phyloP scores from a whole-genome alignment of 2,797 vertebrate genomes.

The Hypotaenidia okinawae region DNA sequence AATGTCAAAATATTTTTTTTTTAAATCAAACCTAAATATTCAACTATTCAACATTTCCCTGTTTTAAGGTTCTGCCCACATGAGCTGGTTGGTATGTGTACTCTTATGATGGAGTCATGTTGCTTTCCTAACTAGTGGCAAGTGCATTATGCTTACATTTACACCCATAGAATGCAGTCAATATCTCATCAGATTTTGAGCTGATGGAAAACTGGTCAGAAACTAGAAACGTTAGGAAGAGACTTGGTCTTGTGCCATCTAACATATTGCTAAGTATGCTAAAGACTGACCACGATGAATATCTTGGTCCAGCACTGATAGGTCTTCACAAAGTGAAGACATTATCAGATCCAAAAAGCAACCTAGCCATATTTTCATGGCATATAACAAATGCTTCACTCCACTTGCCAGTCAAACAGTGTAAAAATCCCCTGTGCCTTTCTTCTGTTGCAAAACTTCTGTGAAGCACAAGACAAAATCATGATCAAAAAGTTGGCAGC shows the following conservation, averaged over 20 bases:
- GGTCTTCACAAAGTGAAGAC: not conserved
- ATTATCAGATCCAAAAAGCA: not conserved
- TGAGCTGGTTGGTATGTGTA: not conserved
- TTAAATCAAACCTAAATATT: slow-evolving; percentile 23
- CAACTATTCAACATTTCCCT: not conserved
- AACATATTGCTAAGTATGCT: not conserved
- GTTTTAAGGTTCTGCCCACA: not conserved
- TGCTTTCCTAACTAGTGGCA: not conserved
- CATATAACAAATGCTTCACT: not conserved
- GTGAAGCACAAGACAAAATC: not conserved
- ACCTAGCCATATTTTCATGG: not conserved
- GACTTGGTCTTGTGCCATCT: not conserved
- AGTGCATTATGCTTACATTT: not conserved
- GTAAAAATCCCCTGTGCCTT: not conserved
- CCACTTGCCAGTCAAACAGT: not conserved
- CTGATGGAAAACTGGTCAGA: not conserved
- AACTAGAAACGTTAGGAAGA: not conserved
- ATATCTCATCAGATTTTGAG: not conserved
- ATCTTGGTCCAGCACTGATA: not conserved
- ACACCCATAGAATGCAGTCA: not conserved
- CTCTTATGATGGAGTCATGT: not conserved
- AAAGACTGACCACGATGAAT: not conserved
- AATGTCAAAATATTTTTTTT: slow-evolving; percentile 57
- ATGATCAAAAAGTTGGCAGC: not conserved
- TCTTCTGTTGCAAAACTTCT: not conserved